These are phyloP conservation scores for Acanthosepion esculentum DNA, from an alignment of 2,888 invertebrate species.

Conservation along the genomic window DNA sequence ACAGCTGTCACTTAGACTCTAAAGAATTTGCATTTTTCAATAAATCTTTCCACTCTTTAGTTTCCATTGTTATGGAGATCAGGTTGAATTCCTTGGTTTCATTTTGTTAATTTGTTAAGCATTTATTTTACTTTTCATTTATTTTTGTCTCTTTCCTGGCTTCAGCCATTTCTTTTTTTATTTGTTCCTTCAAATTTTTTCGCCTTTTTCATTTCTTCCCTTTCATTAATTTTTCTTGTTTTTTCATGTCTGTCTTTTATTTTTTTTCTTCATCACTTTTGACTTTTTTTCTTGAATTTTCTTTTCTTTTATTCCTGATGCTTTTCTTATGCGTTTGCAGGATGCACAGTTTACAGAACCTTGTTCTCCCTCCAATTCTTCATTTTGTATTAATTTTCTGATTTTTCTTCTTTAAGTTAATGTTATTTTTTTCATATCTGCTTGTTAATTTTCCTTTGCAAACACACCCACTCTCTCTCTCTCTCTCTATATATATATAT, in stretches of 20 bases:
- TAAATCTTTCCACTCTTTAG: constrained; percentile 21
- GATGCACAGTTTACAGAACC: no score
- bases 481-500: no score
- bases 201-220: not conserved
- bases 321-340: no score
- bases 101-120: not conserved
- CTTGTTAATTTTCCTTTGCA: no score
- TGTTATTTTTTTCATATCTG: no score
- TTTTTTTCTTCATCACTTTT: not conserved
- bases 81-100: constrained; percentile 33
- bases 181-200: not conserved
- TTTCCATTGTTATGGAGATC: constrained; percentile 33
- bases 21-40: constrained; percentile 33
- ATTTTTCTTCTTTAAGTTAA: not conserved
- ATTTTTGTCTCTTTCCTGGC: not conserved
- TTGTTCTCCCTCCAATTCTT: not conserved
- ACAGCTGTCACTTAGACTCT: not conserved
- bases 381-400: not conserved
- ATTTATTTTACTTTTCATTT: not conserved
- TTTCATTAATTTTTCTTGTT: not conserved
- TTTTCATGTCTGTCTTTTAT: not conserved
- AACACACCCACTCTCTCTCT: no score
- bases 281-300: not conserved
- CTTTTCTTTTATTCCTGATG: not conserved
- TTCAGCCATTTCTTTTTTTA: not conserved